These are phyloP conservation scores for Gymnosoma rotundatum DNA, from an alignment of 2,888 invertebrate species.

Conservation along the genomic window DNA sequence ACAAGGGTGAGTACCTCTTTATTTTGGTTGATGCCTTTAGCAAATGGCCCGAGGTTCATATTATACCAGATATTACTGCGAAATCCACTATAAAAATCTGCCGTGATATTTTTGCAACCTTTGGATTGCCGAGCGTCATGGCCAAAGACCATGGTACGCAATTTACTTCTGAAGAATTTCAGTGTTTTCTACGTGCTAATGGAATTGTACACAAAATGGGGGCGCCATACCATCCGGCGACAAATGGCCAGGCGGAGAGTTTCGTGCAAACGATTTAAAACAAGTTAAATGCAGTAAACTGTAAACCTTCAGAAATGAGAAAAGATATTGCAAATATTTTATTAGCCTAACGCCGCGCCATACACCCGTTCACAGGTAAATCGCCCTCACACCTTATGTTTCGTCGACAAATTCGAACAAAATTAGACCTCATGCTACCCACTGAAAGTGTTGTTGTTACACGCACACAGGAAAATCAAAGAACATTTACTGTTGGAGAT, in stretches of 20 bases:
- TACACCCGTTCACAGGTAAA: too few relatives aligned
- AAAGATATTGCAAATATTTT: too few relatives aligned
- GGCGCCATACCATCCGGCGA: too few relatives aligned
- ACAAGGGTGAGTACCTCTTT: conserved; percentile 22
- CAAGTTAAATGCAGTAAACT: too few relatives aligned
- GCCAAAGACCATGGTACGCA: conserved; percentile 65
- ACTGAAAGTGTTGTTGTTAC: neutral
- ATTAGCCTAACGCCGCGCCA: too few relatives aligned
- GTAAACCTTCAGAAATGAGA: too few relatives aligned
- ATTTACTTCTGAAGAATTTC: neutral
- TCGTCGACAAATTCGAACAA: too few relatives aligned
- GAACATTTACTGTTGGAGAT: too few relatives aligned
- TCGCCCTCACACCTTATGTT: neutral
- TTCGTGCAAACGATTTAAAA: neutral
- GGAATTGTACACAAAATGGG: too few relatives aligned
- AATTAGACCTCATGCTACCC: conserved; percentile 25
- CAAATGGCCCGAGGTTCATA: conserved; percentile 72
- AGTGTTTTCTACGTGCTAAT: too few relatives aligned
- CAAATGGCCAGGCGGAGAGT: conserved; percentile 2
- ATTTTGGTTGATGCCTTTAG: conserved; percentile 65
- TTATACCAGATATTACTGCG: conserved; percentile 65
- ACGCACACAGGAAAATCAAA: too few relatives aligned
- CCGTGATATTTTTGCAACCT: conserved; percentile 62
- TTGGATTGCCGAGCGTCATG: conserved; percentile 55
- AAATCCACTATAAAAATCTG: conserved; percentile 59